Conservation (phyloP, 35 echinoderm and acorn worm species). For the Apostichopus japonicus region DNA sequence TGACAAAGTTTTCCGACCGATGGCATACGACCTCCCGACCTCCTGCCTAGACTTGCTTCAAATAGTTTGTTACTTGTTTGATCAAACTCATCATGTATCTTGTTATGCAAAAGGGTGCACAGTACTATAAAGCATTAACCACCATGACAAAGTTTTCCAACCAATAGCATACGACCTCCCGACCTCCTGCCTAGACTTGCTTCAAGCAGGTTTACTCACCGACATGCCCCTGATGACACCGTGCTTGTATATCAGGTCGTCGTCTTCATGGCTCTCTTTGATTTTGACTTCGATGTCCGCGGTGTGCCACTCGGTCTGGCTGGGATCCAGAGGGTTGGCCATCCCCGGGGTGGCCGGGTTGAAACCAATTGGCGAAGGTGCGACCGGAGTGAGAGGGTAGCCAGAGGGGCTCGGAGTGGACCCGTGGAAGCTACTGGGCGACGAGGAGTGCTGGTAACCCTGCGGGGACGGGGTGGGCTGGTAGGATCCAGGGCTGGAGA, state of each 20-base stretch:
- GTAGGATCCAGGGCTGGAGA: slow-evolving; percentile 88
- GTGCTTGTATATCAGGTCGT: slow-evolving; percentile 74
- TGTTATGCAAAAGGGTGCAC: too few species aligned
- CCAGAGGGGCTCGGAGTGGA: slow-evolving; percentile 83
- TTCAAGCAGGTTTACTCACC: slow-evolving; percentile 52
- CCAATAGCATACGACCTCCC: too few species aligned
- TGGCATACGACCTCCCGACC: too few species aligned
- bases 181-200: background rate
- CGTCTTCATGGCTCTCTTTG: slow-evolving; percentile 84
- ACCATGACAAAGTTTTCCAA: too few species aligned
- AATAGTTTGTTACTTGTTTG: too few species aligned
- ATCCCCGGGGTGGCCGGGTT: slow-evolving; percentile 93
- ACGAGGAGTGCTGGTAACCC: slow-evolving; percentile 72
- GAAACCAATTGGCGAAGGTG: slow-evolving; percentile 88
- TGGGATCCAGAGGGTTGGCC: slow-evolving; percentile 58
- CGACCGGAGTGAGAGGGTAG: slow-evolving; percentile 86
- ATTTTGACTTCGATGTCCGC: slow-evolving; percentile 88
- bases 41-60: too few species aligned
- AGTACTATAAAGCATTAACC: too few species aligned
- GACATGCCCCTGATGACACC: slow-evolving; percentile 85
- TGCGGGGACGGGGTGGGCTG: slow-evolving; percentile 72
- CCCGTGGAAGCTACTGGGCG: slow-evolving; percentile 71
- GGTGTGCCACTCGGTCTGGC: slow-evolving; percentile 83
- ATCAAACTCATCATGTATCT: too few species aligned
- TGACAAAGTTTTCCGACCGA: too few species aligned